Conservation (phyloP, 2,888 invertebrate species). For the Pogonocherus hispidulus region DNA sequence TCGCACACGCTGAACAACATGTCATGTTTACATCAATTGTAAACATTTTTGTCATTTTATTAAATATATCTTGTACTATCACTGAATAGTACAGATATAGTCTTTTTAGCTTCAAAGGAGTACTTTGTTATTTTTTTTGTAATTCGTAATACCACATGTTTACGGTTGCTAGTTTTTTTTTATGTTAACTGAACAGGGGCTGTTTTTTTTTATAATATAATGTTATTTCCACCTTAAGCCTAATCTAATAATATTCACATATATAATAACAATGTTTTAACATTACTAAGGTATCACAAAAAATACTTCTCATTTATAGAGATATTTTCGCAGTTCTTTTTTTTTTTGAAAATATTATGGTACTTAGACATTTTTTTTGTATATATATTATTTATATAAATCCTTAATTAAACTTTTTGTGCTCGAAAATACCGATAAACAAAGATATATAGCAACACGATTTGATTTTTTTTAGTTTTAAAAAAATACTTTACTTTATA, state of each 20-base stretch:
- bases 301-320: constrained; percentile 63
- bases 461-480: constrained; percentile 33
- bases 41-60: no score
- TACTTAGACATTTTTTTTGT: constrained; percentile 43
- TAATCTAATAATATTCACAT: constrained; percentile 59
- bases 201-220: background rate
- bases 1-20: no score
- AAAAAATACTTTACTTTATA: constrained; percentile 42
- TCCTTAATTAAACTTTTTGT: constrained; percentile 42
- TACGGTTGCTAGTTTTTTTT: background rate
- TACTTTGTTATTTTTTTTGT: no score
- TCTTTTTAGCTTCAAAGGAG: no score
- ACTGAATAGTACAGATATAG: no score
- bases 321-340: constrained; percentile 56
- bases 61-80: no score
- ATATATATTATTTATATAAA: constrained; percentile 41
- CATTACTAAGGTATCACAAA: constrained; percentile 66
- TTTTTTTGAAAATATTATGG: constrained; percentile 49
- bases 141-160: no score
- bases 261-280: constrained; percentile 59
- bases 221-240: constrained; percentile 42
- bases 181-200: background rate
- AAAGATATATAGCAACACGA: constrained; percentile 34
- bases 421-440: constrained; percentile 39
- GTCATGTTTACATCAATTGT: no score